Conservation (phyloP, 1,140 invertebrate genomes). For the Caenorhabditis latens region DNA sequence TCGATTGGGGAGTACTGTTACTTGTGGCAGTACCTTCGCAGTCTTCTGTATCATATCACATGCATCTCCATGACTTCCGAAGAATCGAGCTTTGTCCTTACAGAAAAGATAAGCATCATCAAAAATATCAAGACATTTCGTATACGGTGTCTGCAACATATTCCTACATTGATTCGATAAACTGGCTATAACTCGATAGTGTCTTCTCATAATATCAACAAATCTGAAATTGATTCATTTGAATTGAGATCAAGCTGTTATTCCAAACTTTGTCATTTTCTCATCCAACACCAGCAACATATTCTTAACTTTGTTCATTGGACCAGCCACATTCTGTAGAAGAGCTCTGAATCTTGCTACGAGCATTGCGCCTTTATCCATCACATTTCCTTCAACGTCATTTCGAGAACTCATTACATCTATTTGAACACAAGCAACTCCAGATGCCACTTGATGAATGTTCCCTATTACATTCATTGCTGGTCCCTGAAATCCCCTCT, state of each 20-base stretch:
- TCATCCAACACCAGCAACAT: slow-evolving; percentile 44
- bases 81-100: slow-evolving; percentile 30
- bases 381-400: slow-evolving; percentile 54
- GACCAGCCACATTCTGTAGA: slow-evolving; percentile 30
- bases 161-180: slow-evolving; percentile 50
- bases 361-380: slow-evolving; percentile 37
- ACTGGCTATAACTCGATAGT: slow-evolving; percentile 11
- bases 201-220: slow-evolving; percentile 47
- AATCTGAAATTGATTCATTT: slow-evolving; percentile 7
- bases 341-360: slow-evolving; percentile 6
- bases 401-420: slow-evolving; percentile 47
- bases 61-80: slow-evolving; percentile 36
- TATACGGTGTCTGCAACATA: slow-evolving; percentile 43
- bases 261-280: slow-evolving; percentile 42
- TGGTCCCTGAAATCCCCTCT: background rate
- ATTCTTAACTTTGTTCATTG: slow-evolving; percentile 45
- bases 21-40: background rate
- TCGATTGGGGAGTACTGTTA: background rate
- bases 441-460: slow-evolving; percentile 53
- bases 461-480: slow-evolving; percentile 55
- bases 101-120: slow-evolving; percentile 54
- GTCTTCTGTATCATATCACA: slow-evolving; percentile 41
- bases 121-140: slow-evolving; percentile 54
- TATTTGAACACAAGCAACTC: slow-evolving; percentile 57
- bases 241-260: background rate